Percentiles rank a stretch among this genome's conserved stretches.
Conservation (phyloP, 2,888 invertebrate genomes). For the Argynnis bischoffii region DNA sequence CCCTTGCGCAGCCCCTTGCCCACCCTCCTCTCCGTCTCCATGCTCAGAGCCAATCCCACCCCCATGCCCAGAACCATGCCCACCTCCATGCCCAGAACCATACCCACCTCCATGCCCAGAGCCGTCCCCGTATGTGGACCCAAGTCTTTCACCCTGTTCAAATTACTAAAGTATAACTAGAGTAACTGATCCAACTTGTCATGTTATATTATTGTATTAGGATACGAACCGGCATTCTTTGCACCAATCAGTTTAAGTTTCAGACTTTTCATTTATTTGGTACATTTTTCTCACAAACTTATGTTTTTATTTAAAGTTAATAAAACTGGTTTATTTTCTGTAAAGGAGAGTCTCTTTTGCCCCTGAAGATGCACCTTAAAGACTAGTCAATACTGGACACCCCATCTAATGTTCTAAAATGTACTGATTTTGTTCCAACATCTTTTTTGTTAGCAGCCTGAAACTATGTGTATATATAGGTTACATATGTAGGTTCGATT, state of each 20-base stretch:
- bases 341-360: too few species aligned
- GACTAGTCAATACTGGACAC: too few species aligned
- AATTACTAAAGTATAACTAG: not conserved
- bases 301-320: too few species aligned
- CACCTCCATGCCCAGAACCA: slow-evolving; percentile 25
- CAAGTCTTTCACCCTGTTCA: not conserved
- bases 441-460: not conserved
- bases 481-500: too few species aligned
- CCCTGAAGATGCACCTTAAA: too few species aligned
- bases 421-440: too few species aligned
- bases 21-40: slow-evolving; percentile 19
- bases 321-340: too few species aligned
- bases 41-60: slow-evolving; percentile 16
- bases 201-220: not conserved
- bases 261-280: too few species aligned
- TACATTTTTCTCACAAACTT: too few species aligned
- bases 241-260: too few species aligned
- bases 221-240: too few species aligned
- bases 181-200: not conserved
- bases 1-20: slow-evolving; percentile 17
- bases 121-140: not conserved
- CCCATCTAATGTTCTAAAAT: too few species aligned
- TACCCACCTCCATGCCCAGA: slow-evolving; percentile 14
- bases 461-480: not conserved
- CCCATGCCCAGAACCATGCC: slow-evolving; percentile 26